Percentiles rank a stretch among this genome's conserved stretches.
Evolutionary conservation across 37 sponge, comb jelly and placozoan genomes (phyloP).

Genomic region (Hormiphora californensis): DNA sequence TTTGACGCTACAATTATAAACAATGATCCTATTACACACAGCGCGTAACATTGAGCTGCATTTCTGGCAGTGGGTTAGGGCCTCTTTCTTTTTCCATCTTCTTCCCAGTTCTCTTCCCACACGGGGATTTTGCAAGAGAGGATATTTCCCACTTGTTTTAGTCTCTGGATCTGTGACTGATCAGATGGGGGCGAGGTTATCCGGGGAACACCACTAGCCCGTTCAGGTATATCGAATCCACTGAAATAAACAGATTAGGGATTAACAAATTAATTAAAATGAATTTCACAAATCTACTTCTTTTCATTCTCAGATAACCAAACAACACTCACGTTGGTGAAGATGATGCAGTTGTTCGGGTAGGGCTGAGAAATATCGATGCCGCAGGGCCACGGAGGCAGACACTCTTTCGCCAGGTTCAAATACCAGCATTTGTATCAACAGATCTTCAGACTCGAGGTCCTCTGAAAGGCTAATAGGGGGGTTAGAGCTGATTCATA

Average conservation of each 20-base stretch:
- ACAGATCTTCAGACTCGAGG: conserved; percentile 61
- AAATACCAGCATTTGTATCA: conserved; percentile 63
- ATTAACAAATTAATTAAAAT: neutral
- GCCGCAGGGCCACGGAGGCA: conserved; percentile 66
- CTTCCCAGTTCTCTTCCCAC: too few relatives aligned
- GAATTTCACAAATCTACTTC: neutral
- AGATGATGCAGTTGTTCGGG: conserved; percentile 21
- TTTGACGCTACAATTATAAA: too few relatives aligned
- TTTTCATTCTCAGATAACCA: neutral
- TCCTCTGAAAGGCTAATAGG: conserved; percentile 61
- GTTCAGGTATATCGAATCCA: conserved; percentile 3
- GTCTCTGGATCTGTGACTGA: too few relatives aligned
- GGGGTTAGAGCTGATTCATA: too few relatives aligned
- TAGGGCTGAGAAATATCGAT: conserved; percentile 70
- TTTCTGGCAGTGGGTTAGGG: too few relatives aligned
- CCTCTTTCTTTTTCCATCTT: too few relatives aligned
- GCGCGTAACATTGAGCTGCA: too few relatives aligned
- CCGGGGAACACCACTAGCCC: conserved; percentile 28
- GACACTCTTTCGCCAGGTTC: conserved; percentile 69
- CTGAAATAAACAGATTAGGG: neutral
- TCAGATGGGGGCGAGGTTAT: too few relatives aligned
- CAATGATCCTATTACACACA: too few relatives aligned
- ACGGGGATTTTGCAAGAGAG: too few relatives aligned
- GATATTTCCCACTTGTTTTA: too few relatives aligned
- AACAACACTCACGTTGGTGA: neutral